phyloP scores from a whole-genome alignment of 1,140 invertebrate genomes.

The Dolichoris vasculosae region DNA sequence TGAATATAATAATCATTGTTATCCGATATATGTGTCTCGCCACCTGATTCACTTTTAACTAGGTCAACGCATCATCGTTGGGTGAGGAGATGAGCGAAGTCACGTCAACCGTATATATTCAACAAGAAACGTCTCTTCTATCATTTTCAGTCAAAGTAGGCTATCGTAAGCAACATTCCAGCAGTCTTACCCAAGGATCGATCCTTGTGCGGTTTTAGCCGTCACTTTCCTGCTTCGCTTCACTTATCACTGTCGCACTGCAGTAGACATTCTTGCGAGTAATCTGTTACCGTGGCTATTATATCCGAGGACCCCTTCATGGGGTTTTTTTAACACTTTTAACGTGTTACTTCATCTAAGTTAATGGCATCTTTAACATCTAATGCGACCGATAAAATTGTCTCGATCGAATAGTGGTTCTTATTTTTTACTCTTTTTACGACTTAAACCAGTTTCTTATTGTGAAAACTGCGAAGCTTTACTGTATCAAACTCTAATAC shows the following conservation, averaged over 20 bases:
- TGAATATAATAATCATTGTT: neutral
- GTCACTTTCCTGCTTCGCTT: slow-evolving; percentile 10
- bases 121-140: slow-evolving; percentile 2
- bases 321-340: neutral
- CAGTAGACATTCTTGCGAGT: slow-evolving; percentile 6
- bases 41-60: neutral
- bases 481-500: neutral
- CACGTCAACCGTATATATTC: neutral
- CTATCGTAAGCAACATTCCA: slow-evolving; percentile 17
- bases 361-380: neutral
- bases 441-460: neutral
- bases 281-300: neutral
- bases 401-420: neutral
- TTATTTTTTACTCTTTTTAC: neutral
- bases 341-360: neutral
- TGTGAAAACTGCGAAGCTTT: neutral
- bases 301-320: neutral
- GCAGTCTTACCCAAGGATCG: slow-evolving; percentile 3
- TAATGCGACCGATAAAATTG: neutral
- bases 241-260: slow-evolving; percentile 15
- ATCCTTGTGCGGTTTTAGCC: slow-evolving; percentile 22
- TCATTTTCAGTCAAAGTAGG: slow-evolving; percentile 20
- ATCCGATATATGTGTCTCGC: neutral
- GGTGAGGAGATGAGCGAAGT: neutral
- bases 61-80: neutral